Evolutionary conservation across 64 coral and sea anemone species (phyloP).

Genomic region (Montipora capricornis): DNA sequence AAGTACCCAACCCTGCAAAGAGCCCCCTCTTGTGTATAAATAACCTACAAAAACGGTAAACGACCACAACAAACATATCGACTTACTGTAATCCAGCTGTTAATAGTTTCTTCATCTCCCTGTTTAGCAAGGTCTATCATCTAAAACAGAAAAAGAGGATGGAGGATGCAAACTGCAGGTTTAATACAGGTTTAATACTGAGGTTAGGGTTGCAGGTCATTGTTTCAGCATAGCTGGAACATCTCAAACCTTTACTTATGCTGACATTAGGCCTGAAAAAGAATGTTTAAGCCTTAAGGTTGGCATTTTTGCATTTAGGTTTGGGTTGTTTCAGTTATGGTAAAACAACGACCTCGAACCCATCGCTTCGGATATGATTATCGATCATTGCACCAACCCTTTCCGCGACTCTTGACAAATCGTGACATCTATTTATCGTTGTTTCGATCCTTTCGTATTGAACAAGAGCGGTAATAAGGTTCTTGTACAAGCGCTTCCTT

Average conservation of each 20-base stretch:
- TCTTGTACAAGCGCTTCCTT: slow-evolving; percentile 90
- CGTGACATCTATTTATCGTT: slow-evolving; percentile 91
- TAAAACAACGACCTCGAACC: too few species aligned
- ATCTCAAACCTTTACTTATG: too few species aligned
- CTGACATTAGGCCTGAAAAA: too few species aligned
- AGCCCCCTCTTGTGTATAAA: too few species aligned
- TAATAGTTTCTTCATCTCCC: slow-evolving; percentile 97
- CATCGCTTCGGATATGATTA: too few species aligned
- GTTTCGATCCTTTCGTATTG: slow-evolving; percentile 98
- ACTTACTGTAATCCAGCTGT: slow-evolving; percentile 97
- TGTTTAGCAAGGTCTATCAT: slow-evolving; percentile 99
- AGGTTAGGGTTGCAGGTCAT: neutral
- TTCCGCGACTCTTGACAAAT: slow-evolving; percentile 96
- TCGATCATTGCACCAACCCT: slow-evolving; percentile 54
- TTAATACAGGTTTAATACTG: neutral
- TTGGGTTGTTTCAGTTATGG: too few species aligned
- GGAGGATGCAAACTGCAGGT: neutral
- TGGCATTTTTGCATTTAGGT: too few species aligned
- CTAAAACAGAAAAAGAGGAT: slow-evolving; percentile 12
- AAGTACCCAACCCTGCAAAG: too few species aligned
- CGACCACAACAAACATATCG: neutral
- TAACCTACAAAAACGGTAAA: neutral
- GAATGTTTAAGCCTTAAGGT: too few species aligned
- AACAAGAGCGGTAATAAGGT: slow-evolving; percentile 92
- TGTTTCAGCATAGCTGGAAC: too few species aligned